Evolutionary conservation across 2,797 vertebrate genomes (phyloP), one percentile per base, ranked within the genome.

Genomic region (Bucorvus abyssinicus): DNA sequence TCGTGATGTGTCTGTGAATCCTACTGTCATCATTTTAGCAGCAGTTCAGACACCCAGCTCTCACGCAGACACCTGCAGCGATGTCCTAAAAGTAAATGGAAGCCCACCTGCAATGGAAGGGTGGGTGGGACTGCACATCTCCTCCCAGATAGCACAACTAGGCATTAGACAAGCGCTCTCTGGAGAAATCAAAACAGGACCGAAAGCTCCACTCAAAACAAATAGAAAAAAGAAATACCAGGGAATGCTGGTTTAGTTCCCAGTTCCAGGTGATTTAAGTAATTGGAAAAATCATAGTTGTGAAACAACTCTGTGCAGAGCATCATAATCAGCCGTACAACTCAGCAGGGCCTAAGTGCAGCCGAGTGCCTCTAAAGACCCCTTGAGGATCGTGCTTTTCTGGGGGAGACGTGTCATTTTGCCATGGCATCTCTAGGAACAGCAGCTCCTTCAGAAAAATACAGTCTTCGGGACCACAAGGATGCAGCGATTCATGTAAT

Each of bases 231-330:
- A 63, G 57, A 80, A 92, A 77, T 85, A 91, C 49, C 75, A 92
- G 84, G 71, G 84, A 89, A 68, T 10, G 59, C 79, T n/a, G 73
- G 45, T 89, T 92, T 80, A 67, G 75, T 73, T 78, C 71, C 80
- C 76, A 67, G 95, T 94, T 96, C 95, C 93, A 95, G 94, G 94
- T 95, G 91, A 96, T 96, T 94, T 91, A 80, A 89, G 93, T 96
- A 96, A 96, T 94, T 95, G 93, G 91, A 96, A 96, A 96, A 95
- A 96, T 93, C 95, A 96, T 75, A 94, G 95, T 91, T 83, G 79
- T 95, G 94, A 92, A 89, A 87, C 94, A 89, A 27, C 56, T 64
- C 84, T 93, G 93, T 45, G 76, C 82, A 64, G 94, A 96, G 89
- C 93, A 96, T 91, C 94, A 73, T 91, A 70, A 96, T 96, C 93